Evolutionary conservation across 53 echinoderm and acorn worm species (phyloP), one percentile per base, ranked within the genome.

Genomic region (Apostichopus leukothele): DNA sequence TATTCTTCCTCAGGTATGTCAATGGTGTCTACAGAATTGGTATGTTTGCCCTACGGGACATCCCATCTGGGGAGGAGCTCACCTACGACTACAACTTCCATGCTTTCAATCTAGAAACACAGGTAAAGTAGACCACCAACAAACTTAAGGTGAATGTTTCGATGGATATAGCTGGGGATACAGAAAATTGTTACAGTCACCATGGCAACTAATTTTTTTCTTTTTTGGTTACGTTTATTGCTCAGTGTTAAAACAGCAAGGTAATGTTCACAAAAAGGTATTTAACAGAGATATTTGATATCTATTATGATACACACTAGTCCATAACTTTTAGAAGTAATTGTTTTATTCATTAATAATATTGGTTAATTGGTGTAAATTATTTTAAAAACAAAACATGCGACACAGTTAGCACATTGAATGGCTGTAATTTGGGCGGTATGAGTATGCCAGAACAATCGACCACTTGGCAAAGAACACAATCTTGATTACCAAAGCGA

Each of bases 61-160:
- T 98, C 18, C 53, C 91, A 50, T 71, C 90, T 1, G 90, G 93
- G 9, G 93, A 93, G 83, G 95, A 98, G 84, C 83, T 98, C 60
- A 96, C 94, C 6, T 98, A 98, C 68, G 99, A 98, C 84, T 98
- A 98, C 84, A 98, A 98, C 93, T 98, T 98, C 84, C 99, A 98
- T 20, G 93, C 99, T 22, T 98, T 98, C 91, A 98, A 96, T 84
- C 88, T 92, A 53, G 99, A 98, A 89, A 96, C 96, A 60, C 99
- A 98, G 99, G 99, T 98, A 89, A 21, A 86, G 6, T 7, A 5
- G 59, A 18, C 39, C 39, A 16, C 68, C 13, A 67, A 3, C n/a
- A 67, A 16, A 16, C n/a, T 4, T 16, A 13, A 67, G n/a, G 14
- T 67, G 14, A n/a, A 67, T 67, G 5, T 16, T 67, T 13, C n/a